Evolutionary conservation across 2,888 invertebrate genomes (phyloP).

Genomic region (Itoplectis maculator): DNA sequence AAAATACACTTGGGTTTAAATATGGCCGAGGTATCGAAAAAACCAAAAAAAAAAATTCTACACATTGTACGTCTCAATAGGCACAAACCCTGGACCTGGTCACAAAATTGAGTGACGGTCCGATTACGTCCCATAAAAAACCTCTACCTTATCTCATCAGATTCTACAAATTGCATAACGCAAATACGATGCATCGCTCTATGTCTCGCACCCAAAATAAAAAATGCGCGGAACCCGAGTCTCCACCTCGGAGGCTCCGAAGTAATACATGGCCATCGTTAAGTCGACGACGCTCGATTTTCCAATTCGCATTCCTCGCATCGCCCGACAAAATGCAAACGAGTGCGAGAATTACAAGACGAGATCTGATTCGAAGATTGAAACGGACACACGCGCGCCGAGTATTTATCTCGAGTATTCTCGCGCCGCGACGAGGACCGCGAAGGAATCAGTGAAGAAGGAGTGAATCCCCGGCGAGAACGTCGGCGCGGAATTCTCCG

Average conservation of each 20-base stretch:
- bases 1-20: too few relatives aligned
- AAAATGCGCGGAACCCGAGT: background rate
- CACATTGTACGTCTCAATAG: too few relatives aligned
- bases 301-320: constrained; percentile 18
- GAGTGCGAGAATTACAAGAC: constrained; percentile 22
- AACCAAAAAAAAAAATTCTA: too few relatives aligned
- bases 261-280: background rate
- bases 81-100: too few relatives aligned
- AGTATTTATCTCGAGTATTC: constrained; percentile 43
- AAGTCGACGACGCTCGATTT: background rate
- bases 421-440: background rate
- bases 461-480: constrained; percentile 31
- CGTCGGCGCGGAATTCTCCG: constrained; percentile 46
- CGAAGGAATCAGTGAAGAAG: constrained; percentile 8
- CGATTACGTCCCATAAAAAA: too few relatives aligned
- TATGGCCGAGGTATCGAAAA: too few relatives aligned
- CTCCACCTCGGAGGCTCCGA: background rate
- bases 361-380: constrained; percentile 33
- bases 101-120: too few relatives aligned
- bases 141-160: too few relatives aligned
- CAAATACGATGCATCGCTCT: background rate
- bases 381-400: constrained; percentile 33
- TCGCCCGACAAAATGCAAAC: constrained; percentile 3
- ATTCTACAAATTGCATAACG: too few relatives aligned
- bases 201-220: background rate